Evolutionary conservation across 1,140 invertebrate genomes (phyloP), one percentile per base, ranked within the genome.

Genomic region (Lutraria rhynchaena): DNA sequence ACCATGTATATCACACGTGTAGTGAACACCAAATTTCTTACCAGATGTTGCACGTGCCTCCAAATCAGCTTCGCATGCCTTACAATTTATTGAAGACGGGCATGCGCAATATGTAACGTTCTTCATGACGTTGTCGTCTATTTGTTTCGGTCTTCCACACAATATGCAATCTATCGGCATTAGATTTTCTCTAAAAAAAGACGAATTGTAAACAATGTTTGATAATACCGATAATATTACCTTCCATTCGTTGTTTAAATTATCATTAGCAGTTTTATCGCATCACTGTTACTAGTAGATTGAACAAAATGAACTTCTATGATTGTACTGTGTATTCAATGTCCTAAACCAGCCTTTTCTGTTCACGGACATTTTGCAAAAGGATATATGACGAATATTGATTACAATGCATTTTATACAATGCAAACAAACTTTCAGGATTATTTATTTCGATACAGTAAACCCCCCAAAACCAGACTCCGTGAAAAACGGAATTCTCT

Each of bases 1-100:
- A n/a, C 69, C 80, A 31, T 82, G 80, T 7, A 57, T 46, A 22
- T 44, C 29, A 51, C 76, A 80, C n/a, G 24, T 69, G 41, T 80
- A 80, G 7, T 44, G 24, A 11, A 70, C 51, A 22, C 13, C 60
- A 41, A 55, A 51, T 24, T 46, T 46, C n/a, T 60, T 60, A 65
- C 22, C 27, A 11, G 33, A 19, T 33, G 9, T 3, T 13, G 22
- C 76, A 1, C 65, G 76, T 27, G 53, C 31, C 27, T 41, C 0
- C 29, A 80, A 57, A 51, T 80, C 76, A 0, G 37, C 49, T 15
- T 57, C 53, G 27, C 76, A 80, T 0, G 29, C 33, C 33, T 46
- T 22, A 24, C 76, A 80, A 37, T 37, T 55, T 1, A 69, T 70
- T 44, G 37, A 41, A 15, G 76, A 58, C 31, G 76, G 53, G 31